Evolutionary conservation across 2,888 invertebrate species (phyloP).

Genomic region (Cabera pusaria): DNA sequence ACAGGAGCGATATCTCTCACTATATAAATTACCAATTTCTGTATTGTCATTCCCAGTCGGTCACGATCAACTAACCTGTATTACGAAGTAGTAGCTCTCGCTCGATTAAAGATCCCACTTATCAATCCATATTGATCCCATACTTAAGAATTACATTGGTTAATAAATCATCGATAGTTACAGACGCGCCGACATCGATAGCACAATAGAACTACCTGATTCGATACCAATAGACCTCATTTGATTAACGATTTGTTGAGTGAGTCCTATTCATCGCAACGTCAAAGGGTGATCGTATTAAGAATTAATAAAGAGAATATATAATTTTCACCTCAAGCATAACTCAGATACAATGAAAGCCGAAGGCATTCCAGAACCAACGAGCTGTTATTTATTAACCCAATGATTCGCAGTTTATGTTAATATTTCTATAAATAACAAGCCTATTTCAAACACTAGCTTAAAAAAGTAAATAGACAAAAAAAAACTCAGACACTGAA

Average conservation of each 20-base stretch:
- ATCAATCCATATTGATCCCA: constrained; percentile 50
- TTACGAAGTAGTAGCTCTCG: constrained; percentile 54
- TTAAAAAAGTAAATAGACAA: constrained; percentile 16
- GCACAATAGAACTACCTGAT: constrained; percentile 80
- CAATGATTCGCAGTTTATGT: constrained; percentile 43
- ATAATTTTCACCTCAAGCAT: constrained; percentile 58
- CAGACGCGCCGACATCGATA: constrained; percentile 66
- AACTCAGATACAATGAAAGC: constrained; percentile 34
- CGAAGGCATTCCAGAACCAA: constrained; percentile 31
- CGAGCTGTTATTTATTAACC: constrained; percentile 40
- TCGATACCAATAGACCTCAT: constrained; percentile 64
- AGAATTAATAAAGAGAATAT: constrained; percentile 76
- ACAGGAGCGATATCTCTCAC: background rate
- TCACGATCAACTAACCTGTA: constrained; percentile 32
- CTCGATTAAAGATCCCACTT: constrained; percentile 47
- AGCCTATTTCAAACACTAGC: constrained; percentile 13
- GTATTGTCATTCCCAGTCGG: constrained; percentile 31
- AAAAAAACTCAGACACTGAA: constrained; percentile 5
- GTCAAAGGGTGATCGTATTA: constrained; percentile 77
- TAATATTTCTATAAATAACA: constrained; percentile 26
- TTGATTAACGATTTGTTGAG: constrained; percentile 82
- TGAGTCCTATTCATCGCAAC: constrained; percentile 74
- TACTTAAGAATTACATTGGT: constrained; percentile 60
- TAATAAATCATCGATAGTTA: constrained; percentile 67
- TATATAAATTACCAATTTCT: constrained; percentile 13